Conservation (phyloP, 2,113 vertebrate species). For the Cariama cristata region DNA sequence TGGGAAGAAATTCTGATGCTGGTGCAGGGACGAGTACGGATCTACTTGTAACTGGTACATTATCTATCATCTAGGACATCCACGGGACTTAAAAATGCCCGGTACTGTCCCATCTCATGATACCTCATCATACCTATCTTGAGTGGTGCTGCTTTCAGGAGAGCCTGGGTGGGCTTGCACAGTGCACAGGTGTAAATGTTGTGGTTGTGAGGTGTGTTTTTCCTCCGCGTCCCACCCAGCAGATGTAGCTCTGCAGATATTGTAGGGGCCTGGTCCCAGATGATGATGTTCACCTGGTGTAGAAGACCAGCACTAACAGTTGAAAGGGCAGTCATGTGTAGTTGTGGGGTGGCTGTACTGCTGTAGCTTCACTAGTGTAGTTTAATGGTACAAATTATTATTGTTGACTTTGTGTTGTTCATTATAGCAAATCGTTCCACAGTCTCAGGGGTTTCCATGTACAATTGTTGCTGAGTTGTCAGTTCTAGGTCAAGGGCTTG, state of each 20-base stretch:
- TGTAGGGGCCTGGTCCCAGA: rapidly evolving
- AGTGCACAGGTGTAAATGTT: not conserved
- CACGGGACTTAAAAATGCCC: not conserved
- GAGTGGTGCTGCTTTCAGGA: not conserved
- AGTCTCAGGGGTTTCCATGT: not conserved
- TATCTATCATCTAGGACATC: not conserved
- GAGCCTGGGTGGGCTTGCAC: not conserved
- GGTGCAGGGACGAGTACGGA: not conserved
- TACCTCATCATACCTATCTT: not conserved
- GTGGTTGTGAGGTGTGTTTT: not conserved
- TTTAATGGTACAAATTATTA: not conserved
- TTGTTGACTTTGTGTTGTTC: not conserved
- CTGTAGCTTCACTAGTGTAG: rapidly evolving
- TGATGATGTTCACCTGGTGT: not conserved
- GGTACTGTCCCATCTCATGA: rapidly evolving
- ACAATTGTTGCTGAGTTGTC: not conserved
- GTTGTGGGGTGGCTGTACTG: not conserved
- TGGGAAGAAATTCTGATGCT: not conserved
- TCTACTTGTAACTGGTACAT: rapidly evolving
- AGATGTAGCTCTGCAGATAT: not conserved
- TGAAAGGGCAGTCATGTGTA: rapidly evolving
- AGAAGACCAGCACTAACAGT: not conserved
- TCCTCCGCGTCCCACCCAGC: not conserved
- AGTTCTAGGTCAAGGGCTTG: not conserved
- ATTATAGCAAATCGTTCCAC: not conserved